phyloP scores from a whole-genome alignment of 2,888 invertebrate genomes.

The Drosophila antonietae region DNA sequence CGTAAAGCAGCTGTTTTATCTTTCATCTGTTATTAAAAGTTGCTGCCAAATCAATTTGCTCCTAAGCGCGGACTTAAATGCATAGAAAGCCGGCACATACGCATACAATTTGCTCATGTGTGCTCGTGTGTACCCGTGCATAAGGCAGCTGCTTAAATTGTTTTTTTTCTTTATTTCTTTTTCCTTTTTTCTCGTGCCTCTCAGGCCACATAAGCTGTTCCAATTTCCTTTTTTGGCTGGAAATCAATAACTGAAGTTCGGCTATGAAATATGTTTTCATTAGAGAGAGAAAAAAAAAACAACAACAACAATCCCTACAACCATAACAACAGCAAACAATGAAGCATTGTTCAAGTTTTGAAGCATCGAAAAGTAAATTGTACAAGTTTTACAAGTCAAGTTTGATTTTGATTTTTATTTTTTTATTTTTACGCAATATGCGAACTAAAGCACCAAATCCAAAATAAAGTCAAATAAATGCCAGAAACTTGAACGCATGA shows the following conservation, averaged over 20 bases:
- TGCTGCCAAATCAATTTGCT: constrained; percentile 64
- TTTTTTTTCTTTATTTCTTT: background rate
- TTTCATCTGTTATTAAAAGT: constrained; percentile 28
- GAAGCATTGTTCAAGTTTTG: constrained; percentile 18
- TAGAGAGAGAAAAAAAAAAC: background rate
- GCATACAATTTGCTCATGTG: background rate
- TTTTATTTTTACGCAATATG: background rate
- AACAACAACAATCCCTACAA: background rate
- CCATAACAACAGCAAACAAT: constrained; percentile 7
- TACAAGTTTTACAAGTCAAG: constrained; percentile 10
- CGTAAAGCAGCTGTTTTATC: constrained; percentile 24
- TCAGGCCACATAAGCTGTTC: background rate
- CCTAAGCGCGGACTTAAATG: constrained; percentile 52
- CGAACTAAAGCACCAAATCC: background rate
- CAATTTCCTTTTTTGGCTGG: background rate
- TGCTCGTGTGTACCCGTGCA: constrained; percentile 8
- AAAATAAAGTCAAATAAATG: constrained; percentile 1
- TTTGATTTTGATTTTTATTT: background rate
- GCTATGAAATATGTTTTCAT: constrained; percentile 18
- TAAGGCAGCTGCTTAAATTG: constrained; percentile 12
- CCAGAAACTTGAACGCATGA: background rate
- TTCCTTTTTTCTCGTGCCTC: background rate
- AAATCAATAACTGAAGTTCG: constrained; percentile 39
- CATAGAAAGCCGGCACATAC: background rate
- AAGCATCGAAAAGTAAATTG: constrained; percentile 11